Base-by-base conservation (phyloP, 2,797 vertebrate genomes). In the Bradypus variegatus region DNA sequence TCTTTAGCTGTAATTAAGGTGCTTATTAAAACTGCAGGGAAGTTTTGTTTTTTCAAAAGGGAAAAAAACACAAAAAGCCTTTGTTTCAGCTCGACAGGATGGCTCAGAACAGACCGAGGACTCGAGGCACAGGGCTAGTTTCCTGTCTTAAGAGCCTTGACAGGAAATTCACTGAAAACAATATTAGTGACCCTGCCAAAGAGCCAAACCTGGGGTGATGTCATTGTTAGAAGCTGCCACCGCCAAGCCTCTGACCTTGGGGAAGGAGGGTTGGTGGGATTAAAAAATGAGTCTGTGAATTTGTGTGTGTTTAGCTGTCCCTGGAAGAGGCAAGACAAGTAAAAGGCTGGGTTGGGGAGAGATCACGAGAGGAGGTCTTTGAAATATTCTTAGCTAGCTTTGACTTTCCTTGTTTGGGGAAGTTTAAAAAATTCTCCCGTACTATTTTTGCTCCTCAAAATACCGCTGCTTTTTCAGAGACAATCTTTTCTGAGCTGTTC, bases 1-100 rank as follows among this genome's bases (percentile, higher is more conserved):
- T 93, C 94, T 95, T 91, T 73, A 95, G 88, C 88, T 94, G 58
- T 94, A 95, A 96, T 96, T 95, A 95, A 96, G 89, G 73, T 94
- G 45, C 91, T 94, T 90, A 88, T 89, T 96, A 93, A 94, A 93
- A 94, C 82, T 87, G 23, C 53, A 60, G 78, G 90, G 45, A 88
- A 90, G 31, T 58, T 85, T 69, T 81, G 72, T 33, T 82, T 90
- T 72, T 93, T 90, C 77, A 19, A 45, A 88, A 75, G 70, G 62
- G 38, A 91, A 95, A 94, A 95, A 89, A 50, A 94, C 62, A 94
- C 84, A 95, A 60, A 94, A 38, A 86, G 84, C 82, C 76, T 96
- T 96, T 97, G 96, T 95, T 96, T 93, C 21, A 0, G 65, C 93
- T 93, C 91, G 84, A 92, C 92, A 95, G 94, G 94, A 95, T 94